Conservation (phyloP, 1,140 invertebrate species). For the Lethrus apterus region DNA sequence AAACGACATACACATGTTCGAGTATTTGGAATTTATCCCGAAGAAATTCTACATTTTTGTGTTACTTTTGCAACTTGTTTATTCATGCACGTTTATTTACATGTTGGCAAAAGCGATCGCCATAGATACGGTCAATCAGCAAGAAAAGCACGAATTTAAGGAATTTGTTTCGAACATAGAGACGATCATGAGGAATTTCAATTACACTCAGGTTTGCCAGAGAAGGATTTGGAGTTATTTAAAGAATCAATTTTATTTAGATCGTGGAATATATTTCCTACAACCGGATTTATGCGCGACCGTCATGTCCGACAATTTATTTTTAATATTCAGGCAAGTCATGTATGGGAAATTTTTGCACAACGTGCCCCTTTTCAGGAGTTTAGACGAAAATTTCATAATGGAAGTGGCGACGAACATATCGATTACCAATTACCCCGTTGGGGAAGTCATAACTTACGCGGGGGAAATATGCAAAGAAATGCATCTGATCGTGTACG, state of each 20-base stretch:
- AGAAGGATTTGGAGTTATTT: constrained; percentile 5
- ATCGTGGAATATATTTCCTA: constrained; percentile 7
- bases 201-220: not conserved
- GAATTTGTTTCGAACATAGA: constrained; percentile 6
- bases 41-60: not conserved
- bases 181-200: constrained; percentile 1
- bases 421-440: not conserved
- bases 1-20: not conserved
- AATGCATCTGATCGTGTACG: constrained; percentile 5
- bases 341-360: not conserved
- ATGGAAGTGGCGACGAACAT: not conserved
- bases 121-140: not conserved
- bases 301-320: not conserved
- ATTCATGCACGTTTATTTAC: constrained; percentile 1
- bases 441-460: constrained; percentile 9
- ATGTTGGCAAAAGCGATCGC: not conserved
- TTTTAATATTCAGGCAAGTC: not conserved
- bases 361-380: not conserved
- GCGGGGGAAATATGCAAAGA: constrained; percentile 17
- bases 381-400: not conserved
- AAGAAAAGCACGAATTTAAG: constrained; percentile 11
- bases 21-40: not conserved
- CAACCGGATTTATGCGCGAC: not conserved
- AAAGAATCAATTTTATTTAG: constrained; percentile 2
- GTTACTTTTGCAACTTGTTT: constrained; percentile 4